Evolutionary conservation across 23 tunicate genomes (phyloP).

Genomic region (Trididemnum miniatum): DNA sequence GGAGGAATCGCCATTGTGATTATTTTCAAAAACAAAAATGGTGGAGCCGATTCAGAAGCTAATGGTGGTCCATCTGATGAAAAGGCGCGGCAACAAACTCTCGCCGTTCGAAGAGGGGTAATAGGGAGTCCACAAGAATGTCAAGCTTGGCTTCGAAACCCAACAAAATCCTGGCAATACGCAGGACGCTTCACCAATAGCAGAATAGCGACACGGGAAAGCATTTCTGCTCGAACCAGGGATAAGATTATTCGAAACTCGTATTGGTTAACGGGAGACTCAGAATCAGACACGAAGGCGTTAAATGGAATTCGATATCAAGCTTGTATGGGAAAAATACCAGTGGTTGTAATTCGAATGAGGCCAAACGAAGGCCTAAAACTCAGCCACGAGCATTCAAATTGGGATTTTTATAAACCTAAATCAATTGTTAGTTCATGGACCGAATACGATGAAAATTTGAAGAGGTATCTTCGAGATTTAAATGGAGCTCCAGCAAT

Average conservation of each 20-base stretch:
- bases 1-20: slow-evolving; percentile 62
- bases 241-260: slow-evolving; percentile 39
- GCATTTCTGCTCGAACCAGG: slow-evolving; percentile 15
- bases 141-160: neutral
- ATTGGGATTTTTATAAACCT: slow-evolving; percentile 83
- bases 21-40: slow-evolving; percentile 32
- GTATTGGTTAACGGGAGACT: slow-evolving; percentile 80
- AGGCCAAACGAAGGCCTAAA: slow-evolving; percentile 68
- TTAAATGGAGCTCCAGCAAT: slow-evolving; percentile 65
- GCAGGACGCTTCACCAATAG: slow-evolving; percentile 33
- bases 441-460: slow-evolving; percentile 65
- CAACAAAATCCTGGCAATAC: neutral
- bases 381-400: slow-evolving; percentile 18
- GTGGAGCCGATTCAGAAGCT: neutral
- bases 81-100: neutral
- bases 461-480: slow-evolving; percentile 36
- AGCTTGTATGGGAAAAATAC: slow-evolving; percentile 70
- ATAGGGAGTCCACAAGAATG: slow-evolving; percentile 11
- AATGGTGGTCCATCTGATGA: neutral
- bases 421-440: slow-evolving; percentile 47
- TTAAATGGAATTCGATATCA: slow-evolving; percentile 34
- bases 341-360: slow-evolving; percentile 73
- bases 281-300: slow-evolving; percentile 40
- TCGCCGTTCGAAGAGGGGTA: neutral
- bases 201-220: slow-evolving; percentile 39